Evolutionary conservation across 2,797 vertebrate genomes (phyloP).

Genomic region (Sylvilagus floridanus): DNA sequence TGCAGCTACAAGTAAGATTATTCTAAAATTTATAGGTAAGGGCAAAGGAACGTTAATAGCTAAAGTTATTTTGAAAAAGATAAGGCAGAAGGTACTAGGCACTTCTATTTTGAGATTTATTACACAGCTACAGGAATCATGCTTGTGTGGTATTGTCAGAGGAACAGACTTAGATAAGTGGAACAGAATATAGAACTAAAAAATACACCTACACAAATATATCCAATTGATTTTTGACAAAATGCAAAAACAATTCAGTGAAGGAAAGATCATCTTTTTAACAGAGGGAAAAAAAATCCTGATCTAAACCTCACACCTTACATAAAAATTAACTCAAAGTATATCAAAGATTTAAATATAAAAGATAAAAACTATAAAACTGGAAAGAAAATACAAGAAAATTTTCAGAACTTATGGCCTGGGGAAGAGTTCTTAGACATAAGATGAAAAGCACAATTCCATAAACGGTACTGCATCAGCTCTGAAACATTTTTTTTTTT

Average conservation of each 20-base stretch:
- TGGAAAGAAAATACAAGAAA: not conserved
- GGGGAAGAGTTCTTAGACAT: not conserved
- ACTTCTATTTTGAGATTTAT: not conserved
- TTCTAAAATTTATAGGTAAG: not conserved
- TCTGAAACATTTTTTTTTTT: not conserved
- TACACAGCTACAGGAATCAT: not conserved
- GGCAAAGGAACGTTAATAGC: constrained; percentile 9
- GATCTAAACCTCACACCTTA: not conserved
- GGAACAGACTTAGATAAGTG: not conserved
- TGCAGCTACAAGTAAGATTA: not conserved
- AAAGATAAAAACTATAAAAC: no score
- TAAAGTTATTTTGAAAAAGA: constrained; percentile 9
- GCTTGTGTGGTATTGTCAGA: not conserved
- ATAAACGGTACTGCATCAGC: not conserved
- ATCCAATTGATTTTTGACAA: no score
- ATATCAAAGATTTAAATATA: no score
- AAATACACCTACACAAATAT: no score
- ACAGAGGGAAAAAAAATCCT: not conserved
- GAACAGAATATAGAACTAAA: not conserved
- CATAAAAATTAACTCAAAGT: not conserved
- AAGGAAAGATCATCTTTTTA: not conserved
- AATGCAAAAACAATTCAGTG: not conserved
- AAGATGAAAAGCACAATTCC: not conserved
- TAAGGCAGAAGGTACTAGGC: not conserved
- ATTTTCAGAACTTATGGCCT: not conserved